phyloP scores from a whole-genome alignment of 2,113 vertebrate species.

The Climacteris rufus region DNA sequence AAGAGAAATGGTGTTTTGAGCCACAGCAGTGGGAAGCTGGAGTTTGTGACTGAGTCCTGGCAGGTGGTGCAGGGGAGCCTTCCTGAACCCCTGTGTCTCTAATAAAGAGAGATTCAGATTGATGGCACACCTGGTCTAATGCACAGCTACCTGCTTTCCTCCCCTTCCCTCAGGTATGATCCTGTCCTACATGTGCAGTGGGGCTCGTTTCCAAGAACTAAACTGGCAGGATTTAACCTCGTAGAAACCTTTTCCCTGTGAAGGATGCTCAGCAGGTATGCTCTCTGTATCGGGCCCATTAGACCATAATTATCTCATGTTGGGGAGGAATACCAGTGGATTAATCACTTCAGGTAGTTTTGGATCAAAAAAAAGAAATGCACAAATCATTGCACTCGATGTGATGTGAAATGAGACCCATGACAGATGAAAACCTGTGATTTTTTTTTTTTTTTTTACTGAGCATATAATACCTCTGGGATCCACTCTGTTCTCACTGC shows the following conservation, averaged over 20 bases:
- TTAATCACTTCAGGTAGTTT: neutral
- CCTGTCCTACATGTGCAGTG: neutral
- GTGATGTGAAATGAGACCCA: neutral
- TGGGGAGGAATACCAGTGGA: neutral
- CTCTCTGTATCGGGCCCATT: neutral
- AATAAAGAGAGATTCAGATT: neutral
- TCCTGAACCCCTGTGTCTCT: neutral
- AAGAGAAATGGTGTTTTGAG: neutral
- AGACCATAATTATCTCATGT: neutral
- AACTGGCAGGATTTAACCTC: neutral
- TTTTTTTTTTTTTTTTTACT: neutral
- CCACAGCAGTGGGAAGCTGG: neutral
- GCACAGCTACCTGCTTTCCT: neutral
- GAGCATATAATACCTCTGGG: neutral
- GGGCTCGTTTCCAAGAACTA: fast-evolving
- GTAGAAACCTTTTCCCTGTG: neutral
- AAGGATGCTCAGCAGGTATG: neutral
- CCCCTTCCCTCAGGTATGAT: neutral
- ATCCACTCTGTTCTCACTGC: neutral
- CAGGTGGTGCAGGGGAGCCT: neutral
- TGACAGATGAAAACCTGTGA: neutral
- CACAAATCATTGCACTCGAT: neutral
- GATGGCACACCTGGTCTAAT: neutral
- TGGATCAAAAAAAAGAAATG: neutral
- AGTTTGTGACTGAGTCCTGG: neutral